Base-by-base conservation (phyloP, 2,797 vertebrate species). In the Pelobates cultripes region DNA sequence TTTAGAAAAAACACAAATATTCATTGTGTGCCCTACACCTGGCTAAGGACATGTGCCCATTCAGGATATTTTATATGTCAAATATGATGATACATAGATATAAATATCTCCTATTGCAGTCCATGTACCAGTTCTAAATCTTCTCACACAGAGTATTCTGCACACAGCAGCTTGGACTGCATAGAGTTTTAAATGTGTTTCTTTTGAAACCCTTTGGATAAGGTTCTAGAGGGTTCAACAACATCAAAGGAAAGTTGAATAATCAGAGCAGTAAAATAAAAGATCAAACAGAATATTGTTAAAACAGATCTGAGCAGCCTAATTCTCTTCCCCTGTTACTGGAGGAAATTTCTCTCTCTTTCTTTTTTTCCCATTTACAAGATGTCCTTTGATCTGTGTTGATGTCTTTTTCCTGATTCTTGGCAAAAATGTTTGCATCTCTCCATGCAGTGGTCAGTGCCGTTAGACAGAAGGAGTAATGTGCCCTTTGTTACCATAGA, bases 211-310 rank as follows among this genome's bases (percentile, higher is more conserved):
- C 61, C 61, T 45, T 76, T 64, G 61, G 61, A 47, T 79, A 79
- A 70, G 82, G 87, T 89, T 91, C 91, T 90, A 86, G 87, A 86
- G 86, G 87, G 89, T 86, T 91, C 88, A 89, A 85, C 80, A 84
- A 91, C 91, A 89, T 92, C 91, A 91, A 91, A 92, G 91, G 87
- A 7, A 86, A 90, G 87, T 86, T 86, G 89, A 87, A 90, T 91
- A 91, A 92, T 92, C 91, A 90, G 89, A 90, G 88, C 86, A 88
- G 89, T 86, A 89, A 88, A 91, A 90, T 89, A 87, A 89, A 90
- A 92, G 92, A 94, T 94, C 91, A 93, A 94, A 92, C 87, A 85
- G 91, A 90, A 91, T 92, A 92, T 92, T 89, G 91, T 90, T 91
- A 90, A 88, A 90, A 91, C 88, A 91, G 90, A 91, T 92, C 82